Conservation (phyloP, 2,888 invertebrate species). For the Flexamia atlantica region DNA sequence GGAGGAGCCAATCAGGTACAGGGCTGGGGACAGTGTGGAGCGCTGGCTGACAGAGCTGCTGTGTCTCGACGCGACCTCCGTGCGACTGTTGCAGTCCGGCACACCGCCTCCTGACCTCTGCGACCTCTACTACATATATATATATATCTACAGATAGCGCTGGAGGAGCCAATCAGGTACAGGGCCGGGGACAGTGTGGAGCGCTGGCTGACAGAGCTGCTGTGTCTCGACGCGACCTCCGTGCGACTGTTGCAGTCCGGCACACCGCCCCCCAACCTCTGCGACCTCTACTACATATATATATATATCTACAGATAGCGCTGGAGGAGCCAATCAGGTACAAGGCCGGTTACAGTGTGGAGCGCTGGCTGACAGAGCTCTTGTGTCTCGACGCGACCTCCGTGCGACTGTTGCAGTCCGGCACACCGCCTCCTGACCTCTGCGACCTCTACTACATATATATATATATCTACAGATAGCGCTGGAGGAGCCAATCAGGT, state of each 20-base stretch:
- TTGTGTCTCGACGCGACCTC: conserved; percentile 93
- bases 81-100: conserved; percentile 83
- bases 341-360: conserved; percentile 90
- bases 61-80: conserved; percentile 91
- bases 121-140: conserved; percentile 89
- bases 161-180: conserved; percentile 98
- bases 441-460: conserved; percentile 95
- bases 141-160: conserved; percentile 74
- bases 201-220: no score
- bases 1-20: conserved; percentile 97
- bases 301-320: no score
- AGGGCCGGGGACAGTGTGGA: conserved; percentile 91
- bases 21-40: conserved; percentile 91
- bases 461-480: conserved; percentile 74
- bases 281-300: no score
- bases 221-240: no score
- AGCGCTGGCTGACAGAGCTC: conserved; percentile 93
- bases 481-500: conserved; percentile 96
- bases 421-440: conserved; percentile 92
- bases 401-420: conserved; percentile 82
- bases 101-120: conserved; percentile 94
- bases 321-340: conserved; percentile 98
- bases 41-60: conserved; percentile 93
- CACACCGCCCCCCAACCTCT: no score
- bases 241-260: no score